Percentiles rank a stretch among this genome's conserved stretches.
These are phyloP conservation scores for Loxodonta africana DNA, from an alignment of 2,113 vertebrate genomes.

Conservation along the genomic window DNA sequence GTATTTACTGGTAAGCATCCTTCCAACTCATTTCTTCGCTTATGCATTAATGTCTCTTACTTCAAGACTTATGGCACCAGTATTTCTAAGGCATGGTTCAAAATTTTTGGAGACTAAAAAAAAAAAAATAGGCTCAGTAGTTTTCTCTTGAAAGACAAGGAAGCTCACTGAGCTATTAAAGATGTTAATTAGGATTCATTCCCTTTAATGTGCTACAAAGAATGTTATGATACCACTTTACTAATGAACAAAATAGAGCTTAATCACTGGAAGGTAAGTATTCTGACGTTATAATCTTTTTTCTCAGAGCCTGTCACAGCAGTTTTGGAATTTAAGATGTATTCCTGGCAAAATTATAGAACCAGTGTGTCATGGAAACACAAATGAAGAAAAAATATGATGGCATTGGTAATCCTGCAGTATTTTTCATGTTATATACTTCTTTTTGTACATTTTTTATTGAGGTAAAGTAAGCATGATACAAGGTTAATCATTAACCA, in stretches of 20 bases:
- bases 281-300: slow-evolving; percentile 43
- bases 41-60: not conserved
- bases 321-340: slow-evolving; percentile 17
- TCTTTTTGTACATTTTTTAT: slow-evolving; percentile 19
- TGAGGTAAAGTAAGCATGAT: not conserved
- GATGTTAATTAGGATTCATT: slow-evolving; percentile 64
- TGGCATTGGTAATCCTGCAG: not conserved
- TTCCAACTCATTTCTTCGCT: not conserved
- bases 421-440: not conserved
- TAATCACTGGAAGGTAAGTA: slow-evolving; percentile 45
- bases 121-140: not conserved
- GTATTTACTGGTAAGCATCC: not conserved
- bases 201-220: slow-evolving; percentile 59
- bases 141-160: slow-evolving; percentile 48
- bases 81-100: slow-evolving; percentile 24
- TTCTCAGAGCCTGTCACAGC: not conserved
- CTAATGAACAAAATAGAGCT: slow-evolving; percentile 53
- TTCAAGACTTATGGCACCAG: not conserved
- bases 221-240: slow-evolving; percentile 51
- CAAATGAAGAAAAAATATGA: not conserved
- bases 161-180: slow-evolving; percentile 15
- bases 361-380: not conserved
- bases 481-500: slow-evolving; percentile 11
- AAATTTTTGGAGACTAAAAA: not conserved
- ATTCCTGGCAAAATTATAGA: not conserved